Percentiles rank a stretch among this genome's conserved stretches.
phyloP scores from a whole-genome alignment of 2,888 invertebrate species.

The Rhorus exstirpatorius region DNA sequence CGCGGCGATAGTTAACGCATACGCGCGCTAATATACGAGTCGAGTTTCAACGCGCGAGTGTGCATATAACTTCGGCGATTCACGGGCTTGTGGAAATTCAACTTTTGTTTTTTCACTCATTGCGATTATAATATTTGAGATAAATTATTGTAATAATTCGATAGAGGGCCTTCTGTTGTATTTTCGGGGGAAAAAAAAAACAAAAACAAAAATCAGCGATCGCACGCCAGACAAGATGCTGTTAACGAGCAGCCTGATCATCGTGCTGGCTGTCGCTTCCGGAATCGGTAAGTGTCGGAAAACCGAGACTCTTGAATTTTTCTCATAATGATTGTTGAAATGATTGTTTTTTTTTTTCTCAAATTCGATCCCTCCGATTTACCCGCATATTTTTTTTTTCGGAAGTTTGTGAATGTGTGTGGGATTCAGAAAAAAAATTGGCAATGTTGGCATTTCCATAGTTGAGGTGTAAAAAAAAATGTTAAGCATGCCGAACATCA shows the following conservation, averaged over 20 bases:
- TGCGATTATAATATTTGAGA: constrained; percentile 11
- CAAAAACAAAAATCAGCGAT: constrained; percentile 13
- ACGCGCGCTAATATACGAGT: constrained; percentile 28
- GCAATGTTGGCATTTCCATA: no score
- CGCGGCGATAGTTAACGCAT: constrained; percentile 36
- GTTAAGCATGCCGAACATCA: no score
- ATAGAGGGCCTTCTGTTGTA: constrained; percentile 20
- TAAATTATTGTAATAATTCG: constrained; percentile 7
- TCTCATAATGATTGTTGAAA: neutral
- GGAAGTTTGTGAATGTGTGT: no score
- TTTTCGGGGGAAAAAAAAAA: neutral
- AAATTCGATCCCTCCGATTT: no score
- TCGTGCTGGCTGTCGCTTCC: constrained; percentile 78
- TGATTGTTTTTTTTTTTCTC: neutral
- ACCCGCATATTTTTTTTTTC: no score
- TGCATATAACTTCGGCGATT: constrained; percentile 20
- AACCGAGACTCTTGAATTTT: neutral
- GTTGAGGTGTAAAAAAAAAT: no score
- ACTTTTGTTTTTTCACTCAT: constrained; percentile 17
- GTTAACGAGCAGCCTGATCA: constrained; percentile 75
- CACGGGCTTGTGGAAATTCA: constrained; percentile 16
- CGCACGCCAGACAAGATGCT: constrained; percentile 75
- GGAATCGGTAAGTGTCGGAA: constrained; percentile 80
- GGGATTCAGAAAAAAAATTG: no score
- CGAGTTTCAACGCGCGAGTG: constrained; percentile 52